Conservation (phyloP, 2,888 invertebrate genomes). For the Philereme transversata region DNA sequence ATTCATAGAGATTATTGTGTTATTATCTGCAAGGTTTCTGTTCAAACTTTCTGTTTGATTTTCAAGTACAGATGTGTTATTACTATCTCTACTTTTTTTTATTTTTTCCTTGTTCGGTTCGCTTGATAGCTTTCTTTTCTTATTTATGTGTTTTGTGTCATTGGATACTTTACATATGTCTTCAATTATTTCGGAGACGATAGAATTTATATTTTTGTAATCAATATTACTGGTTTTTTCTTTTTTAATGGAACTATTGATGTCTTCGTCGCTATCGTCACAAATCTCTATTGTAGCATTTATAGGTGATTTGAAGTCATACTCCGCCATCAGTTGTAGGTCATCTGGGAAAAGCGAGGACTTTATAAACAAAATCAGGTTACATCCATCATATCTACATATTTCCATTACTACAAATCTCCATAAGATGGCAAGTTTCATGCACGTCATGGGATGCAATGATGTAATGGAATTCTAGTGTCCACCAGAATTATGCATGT, state of each 20-base stretch:
- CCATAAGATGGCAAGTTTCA: too few species aligned
- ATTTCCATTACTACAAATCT: too few species aligned
- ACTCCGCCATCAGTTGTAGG: conserved; percentile 43
- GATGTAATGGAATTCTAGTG: too few species aligned
- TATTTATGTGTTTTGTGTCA: neutral
- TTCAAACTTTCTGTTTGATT: neutral
- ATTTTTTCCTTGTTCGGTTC: neutral
- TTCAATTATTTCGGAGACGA: neutral
- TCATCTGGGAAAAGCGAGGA: conserved; percentile 37
- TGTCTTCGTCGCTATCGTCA: conserved; percentile 48
- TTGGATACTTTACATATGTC: conserved; percentile 3
- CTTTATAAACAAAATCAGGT: too few species aligned
- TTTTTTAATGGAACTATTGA: conserved; percentile 7
- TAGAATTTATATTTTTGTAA: neutral
- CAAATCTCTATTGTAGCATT: conserved; percentile 45
- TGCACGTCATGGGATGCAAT: too few species aligned
- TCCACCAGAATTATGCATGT: too few species aligned
- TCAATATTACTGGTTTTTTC: neutral
- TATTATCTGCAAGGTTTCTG: neutral
- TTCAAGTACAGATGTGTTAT: neutral
- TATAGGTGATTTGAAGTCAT: conserved; percentile 48
- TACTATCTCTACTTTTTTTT: neutral
- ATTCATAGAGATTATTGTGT: neutral
- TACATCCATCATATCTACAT: too few species aligned
- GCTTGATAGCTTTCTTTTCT: neutral